Evolutionary conservation across 1,140 invertebrate genomes (phyloP).

Genomic region (Caenorhabditis elegans): WBcel235 BX284602.5:13513001-13513500

Average conservation of each 20-base stretch:
- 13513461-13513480: not conserved
- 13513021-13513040: too few relatives aligned
- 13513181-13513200: too few relatives aligned
- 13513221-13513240: too few relatives aligned
- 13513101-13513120: too few relatives aligned
- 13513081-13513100: too few relatives aligned
- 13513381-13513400: conserved; percentile 34
- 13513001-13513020: too few relatives aligned
- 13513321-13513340: conserved; percentile 71
- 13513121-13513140: too few relatives aligned
- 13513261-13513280: conserved; percentile 75
- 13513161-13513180: too few relatives aligned
- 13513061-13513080: too few relatives aligned
- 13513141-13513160: too few relatives aligned
- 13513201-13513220: too few relatives aligned
- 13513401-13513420: conserved; percentile 23
- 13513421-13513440: conserved; percentile 32
- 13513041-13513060: too few relatives aligned
- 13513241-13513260: conserved; percentile 22
- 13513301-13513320: conserved; percentile 82
- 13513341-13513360: conserved; percentile 29
- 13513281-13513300: conserved; percentile 88
- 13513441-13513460: conserved; percentile 42
- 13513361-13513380: conserved; percentile 23
- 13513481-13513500: not conserved